Conservation (phyloP, 2,888 invertebrate genomes). For the Thecocarcelia acutangulata region DNA sequence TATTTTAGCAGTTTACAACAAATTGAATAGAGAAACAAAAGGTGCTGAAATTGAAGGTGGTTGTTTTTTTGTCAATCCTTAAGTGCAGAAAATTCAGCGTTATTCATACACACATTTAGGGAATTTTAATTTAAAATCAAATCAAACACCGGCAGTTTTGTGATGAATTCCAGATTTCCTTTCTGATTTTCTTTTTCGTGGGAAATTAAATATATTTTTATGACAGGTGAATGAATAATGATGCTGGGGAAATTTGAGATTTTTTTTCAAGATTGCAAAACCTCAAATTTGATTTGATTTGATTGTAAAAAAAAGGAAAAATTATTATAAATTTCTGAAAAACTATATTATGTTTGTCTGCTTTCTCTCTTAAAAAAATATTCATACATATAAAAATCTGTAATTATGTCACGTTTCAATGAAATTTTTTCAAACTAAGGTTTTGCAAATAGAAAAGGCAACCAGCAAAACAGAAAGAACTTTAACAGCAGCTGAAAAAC, state of each 20-base stretch:
- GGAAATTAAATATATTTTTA: conserved; percentile 46
- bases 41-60: neutral
- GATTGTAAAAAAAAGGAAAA: conserved; percentile 10
- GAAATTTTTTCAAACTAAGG: too few relatives aligned
- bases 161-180: conserved; percentile 24
- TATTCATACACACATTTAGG: neutral
- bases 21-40: too few relatives aligned
- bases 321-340: too few relatives aligned
- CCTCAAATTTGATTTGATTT: neutral
- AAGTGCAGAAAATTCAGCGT: neutral
- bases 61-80: conserved; percentile 36
- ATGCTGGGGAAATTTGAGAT: conserved; percentile 54
- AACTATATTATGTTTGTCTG: too few relatives aligned
- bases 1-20: neutral
- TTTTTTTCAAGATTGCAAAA: conserved; percentile 16
- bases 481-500: too few relatives aligned
- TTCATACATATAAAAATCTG: too few relatives aligned
- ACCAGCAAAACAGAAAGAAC: too few relatives aligned
- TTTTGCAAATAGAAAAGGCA: too few relatives aligned
- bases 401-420: too few relatives aligned
- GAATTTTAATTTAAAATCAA: conserved; percentile 25
- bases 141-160: conserved; percentile 38
- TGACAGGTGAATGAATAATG: conserved; percentile 51
- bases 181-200: conserved; percentile 26
- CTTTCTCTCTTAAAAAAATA: too few relatives aligned